Evolutionary conservation across 2,888 invertebrate species (phyloP).

Genomic region (Agrotis clavis): DNA sequence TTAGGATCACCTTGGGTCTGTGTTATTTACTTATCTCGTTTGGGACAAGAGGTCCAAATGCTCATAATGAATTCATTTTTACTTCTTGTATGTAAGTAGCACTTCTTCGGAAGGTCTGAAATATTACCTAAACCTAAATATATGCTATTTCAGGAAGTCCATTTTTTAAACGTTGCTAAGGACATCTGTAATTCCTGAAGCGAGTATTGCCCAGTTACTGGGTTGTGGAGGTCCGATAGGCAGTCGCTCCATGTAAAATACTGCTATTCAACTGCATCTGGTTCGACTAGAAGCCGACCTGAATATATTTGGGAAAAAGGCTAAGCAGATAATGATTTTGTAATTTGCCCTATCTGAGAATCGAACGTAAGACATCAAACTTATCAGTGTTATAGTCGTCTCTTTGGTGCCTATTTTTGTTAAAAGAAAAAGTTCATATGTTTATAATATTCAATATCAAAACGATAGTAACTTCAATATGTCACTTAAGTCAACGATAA

Average conservation of each 20-base stretch:
- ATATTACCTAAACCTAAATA: not conserved
- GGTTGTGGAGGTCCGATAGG: not conserved
- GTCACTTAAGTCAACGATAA: not conserved
- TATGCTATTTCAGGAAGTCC: not conserved
- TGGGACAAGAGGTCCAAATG: not conserved
- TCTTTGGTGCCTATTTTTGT: not conserved
- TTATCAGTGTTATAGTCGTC: not conserved
- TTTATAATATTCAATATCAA: too few species aligned
- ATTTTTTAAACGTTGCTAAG: not conserved
- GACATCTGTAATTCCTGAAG: too few species aligned
- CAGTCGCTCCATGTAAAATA: too few species aligned
- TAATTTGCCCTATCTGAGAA: too few species aligned
- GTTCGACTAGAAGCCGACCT: too few species aligned
- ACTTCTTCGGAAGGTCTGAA: not conserved
- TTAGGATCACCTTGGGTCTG: not conserved
- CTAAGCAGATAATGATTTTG: too few species aligned
- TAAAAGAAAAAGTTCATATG: too few species aligned
- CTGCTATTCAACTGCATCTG: too few species aligned
- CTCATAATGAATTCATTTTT: constrained; percentile 33
- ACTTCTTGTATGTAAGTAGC: not conserved
- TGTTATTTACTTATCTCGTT: constrained; percentile 10
- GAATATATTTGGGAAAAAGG: too few species aligned
- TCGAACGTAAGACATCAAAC: too few species aligned
- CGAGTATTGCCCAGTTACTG: too few species aligned
- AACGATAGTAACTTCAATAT: too few species aligned